Evolutionary conservation across 2,888 invertebrate genomes (phyloP), one percentile per base, ranked within the genome.

Genomic region (Sarcophaga variegata): DNA sequence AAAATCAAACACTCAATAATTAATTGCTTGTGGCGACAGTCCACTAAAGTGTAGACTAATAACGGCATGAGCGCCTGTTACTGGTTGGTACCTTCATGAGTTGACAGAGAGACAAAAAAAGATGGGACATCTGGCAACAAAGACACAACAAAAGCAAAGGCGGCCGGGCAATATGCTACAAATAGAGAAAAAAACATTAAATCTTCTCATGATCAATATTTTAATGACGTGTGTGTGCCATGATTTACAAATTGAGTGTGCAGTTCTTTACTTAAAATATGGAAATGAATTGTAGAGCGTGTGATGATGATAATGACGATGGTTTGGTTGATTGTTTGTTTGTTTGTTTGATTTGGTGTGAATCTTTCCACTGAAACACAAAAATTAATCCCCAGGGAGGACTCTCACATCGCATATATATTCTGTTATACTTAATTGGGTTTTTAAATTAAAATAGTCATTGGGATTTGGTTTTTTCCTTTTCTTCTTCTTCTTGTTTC

Each of bases 331-430:
- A 22, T 20, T 45, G 47, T 20, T 17, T 20, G 8, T 54, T 37
- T n/a, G 62, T 45, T 20, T 59, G 59, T 45, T 72, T 37, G 27
- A 59, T 49, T 72, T 37, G 27, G 47, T 49, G 60, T 64, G 59
- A 45, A 54, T 14, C 54, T 64, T 70, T 47, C 27, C 37, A 45
- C 77, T 75, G 27, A 60, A 81, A 69, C 69, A 81, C 69, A 71
- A 81, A 82, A 81, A 87, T 84, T 84, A 76, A 67, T 87, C 87
- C 84, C 87, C 72, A 10, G 87, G 63, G 87, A 84, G 87, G 87
- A 81, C 14, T 64, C 4, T 45, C 47, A 62, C 71, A 71, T 11
- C 67, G 62, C 69, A 69, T 47, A 62, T 11, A 20, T 20, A 10
- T n/a, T 45, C 8, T 69, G 59, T 60, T 12, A 22, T 37, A 37